Evolutionary conservation across 2,888 invertebrate genomes (phyloP).

Genomic region (Macrophya annulata): DNA sequence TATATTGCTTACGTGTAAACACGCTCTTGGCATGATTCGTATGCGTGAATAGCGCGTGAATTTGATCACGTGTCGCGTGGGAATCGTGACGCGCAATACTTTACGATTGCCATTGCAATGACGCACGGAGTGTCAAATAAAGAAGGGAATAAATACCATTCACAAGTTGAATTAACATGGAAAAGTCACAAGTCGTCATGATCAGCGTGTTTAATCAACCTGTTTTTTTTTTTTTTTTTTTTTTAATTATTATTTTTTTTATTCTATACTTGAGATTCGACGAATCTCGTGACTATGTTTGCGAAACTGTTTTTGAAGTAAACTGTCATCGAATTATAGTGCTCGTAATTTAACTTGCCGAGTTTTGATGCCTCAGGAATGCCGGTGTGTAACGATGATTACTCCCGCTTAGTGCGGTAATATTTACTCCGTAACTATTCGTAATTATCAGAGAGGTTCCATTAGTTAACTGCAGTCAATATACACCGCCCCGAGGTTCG

Average conservation of each 20-base stretch:
- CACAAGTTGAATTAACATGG: background rate
- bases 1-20: slow-evolving; percentile 68
- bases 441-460: slow-evolving; percentile 79
- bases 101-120: slow-evolving; percentile 54
- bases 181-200: background rate
- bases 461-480: slow-evolving; percentile 79
- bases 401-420: slow-evolving; percentile 72
- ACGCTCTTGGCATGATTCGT: slow-evolving; percentile 64
- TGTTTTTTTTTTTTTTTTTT: background rate
- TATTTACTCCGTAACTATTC: slow-evolving; percentile 75
- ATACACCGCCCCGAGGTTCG: slow-evolving; percentile 73
- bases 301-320: background rate
- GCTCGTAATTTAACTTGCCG: background rate
- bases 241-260: too few relatives aligned
- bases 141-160: slow-evolving; percentile 39
- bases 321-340: background rate
- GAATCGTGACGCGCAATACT: slow-evolving; percentile 49
- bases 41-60: slow-evolving; percentile 69
- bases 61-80: slow-evolving; percentile 65
- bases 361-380: slow-evolving; percentile 51
- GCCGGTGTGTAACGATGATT: slow-evolving; percentile 74
- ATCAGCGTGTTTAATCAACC: too few relatives aligned
- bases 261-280: too few relatives aligned
- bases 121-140: background rate
- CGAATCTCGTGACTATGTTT: too few relatives aligned